Conservation (phyloP, 1,140 invertebrate species). For the Coenobita brevimanus region DNA sequence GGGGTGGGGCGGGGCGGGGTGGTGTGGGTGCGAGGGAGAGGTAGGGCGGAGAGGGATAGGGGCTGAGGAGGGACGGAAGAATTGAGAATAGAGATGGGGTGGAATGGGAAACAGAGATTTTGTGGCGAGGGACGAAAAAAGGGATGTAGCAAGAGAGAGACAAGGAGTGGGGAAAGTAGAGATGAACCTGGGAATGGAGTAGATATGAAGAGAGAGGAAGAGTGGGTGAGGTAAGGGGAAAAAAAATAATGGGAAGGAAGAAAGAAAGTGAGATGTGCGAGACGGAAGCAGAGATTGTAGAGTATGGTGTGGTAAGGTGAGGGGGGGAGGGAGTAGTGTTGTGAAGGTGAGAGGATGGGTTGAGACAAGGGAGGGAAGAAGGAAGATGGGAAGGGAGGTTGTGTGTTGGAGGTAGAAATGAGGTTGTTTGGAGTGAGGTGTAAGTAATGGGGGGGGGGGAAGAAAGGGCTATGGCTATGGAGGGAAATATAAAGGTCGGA, state of each 20-base stretch:
- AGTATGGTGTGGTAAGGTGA: background rate
- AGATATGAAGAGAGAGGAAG: too few relatives aligned
- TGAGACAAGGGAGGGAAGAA: background rate
- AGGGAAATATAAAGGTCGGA: too few relatives aligned
- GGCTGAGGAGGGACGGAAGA: too few relatives aligned
- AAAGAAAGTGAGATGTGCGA: background rate
- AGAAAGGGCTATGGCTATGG: too few relatives aligned
- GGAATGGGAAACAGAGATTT: background rate
- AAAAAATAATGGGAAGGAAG: background rate
- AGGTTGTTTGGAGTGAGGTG: too few relatives aligned
- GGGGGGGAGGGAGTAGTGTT: background rate
- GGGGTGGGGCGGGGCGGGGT: conserved; percentile 1
- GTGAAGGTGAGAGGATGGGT: background rate
- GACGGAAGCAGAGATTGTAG: background rate
- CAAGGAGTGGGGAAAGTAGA: background rate
- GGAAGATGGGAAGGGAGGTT: background rate
- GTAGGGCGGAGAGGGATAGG: background rate
- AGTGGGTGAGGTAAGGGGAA: background rate
- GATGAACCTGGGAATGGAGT: too few relatives aligned
- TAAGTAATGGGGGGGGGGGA: background rate
- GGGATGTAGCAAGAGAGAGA: background rate
- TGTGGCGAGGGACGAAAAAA: background rate
- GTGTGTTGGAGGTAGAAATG: background rate
- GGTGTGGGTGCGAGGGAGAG: background rate
- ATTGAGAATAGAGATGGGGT: too few relatives aligned